Evolutionary conservation across 2,113 vertebrate genomes (phyloP), one percentile per base, ranked within the genome.

Genomic region (Hydrochoerus hydrochaeris): DNA sequence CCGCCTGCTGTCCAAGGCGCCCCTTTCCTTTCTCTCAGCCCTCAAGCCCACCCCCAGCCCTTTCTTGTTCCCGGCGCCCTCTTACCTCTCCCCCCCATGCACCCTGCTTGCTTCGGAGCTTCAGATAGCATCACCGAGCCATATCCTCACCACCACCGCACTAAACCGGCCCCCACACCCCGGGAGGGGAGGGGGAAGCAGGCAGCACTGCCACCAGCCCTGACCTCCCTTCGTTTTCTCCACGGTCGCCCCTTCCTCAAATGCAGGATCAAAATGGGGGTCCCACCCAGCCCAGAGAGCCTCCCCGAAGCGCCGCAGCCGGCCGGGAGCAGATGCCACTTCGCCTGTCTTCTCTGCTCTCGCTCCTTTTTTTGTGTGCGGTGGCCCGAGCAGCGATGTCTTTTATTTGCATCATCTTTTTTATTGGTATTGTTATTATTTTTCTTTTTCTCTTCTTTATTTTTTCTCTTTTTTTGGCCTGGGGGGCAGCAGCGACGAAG

Each of bases 81-180:
- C 95, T 83, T 95, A 91, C 96, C 97, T 96, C 89, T 38, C 85
- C 83, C 97, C 92, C 97, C 96, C 98, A 95, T 57, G 86, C 94
- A 91, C 97, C 97, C 96, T 81, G 98, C 97, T 97, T 95, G 85
- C 98, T 96, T 97, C 94, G 20, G 96, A 91, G 97, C 97, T 94
- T 93, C 54, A 95, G 96, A 96, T 95, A 95, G 97, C 96, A 93
- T 95, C 95, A 81, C 90, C 97, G 93, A 95, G 95, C 92, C 85
- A 63, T 30, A 93, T 80, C 80, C 84, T 91, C 91, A 90, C 92
- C 95, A 94, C 46, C 89, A 84, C 60, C 95, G 26, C 88, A 93
- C 95, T 95, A 93, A 91, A 95, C 60, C 65, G 95, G 97, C 96
- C 97, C 95, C 95, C 95, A 89, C 96, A 65, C 89, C 97, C 95